Base-by-base conservation (phyloP, 2,888 invertebrate genomes). In the Drosophila falleni region DNA sequence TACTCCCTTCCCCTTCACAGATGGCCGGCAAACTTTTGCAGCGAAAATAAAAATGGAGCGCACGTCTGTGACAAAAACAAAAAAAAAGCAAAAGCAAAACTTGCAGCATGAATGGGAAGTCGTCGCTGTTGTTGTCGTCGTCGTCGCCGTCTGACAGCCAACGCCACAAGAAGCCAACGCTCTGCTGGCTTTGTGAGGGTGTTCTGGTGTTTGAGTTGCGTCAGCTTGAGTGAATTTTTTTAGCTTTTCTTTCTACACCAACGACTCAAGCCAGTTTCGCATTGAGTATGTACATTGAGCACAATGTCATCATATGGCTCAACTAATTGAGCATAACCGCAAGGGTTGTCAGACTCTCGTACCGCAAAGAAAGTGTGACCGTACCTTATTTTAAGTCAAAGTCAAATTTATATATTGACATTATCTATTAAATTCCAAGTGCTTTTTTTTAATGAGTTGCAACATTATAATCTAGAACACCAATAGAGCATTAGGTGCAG, bases 21-120 rank as follows among this genome's bases (percentile, higher is more conserved):
- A 88, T 82, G 85, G 89, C 90, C 89, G 89, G 90, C 83, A 88
- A 87, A 87, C 69, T 86, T 82, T 83, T 83, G 83, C 87, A 86
- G 87, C 87, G 87, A 89, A 89, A 86, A 86, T 86, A 86, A 86
- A 86, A 86, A 86, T 86, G 90, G 90, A 86, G 90, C 86, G 90
- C 90, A 83, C 89, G 84, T 78, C 89, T 88, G 89, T 88, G 89
- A 81, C 85, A 87, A 89, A 78, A 87, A 83, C 74, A 89, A 89
- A 64, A 69, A 62, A 66, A 63, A 70, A 51, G 42, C 58, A 67
- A 65, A 60, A 58, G 55, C 69, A 78, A 86, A 74, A 71, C 74
- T 74, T 71, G 81, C 78, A 77, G 87, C 87, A 89, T 85, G 85
- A 85, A 85, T 85, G 85, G 85, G 90, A 89, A 88, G 89, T 87